phyloP scores from a whole-genome alignment of 1,140 invertebrate genomes.

The Gerris buenoi region DNA sequence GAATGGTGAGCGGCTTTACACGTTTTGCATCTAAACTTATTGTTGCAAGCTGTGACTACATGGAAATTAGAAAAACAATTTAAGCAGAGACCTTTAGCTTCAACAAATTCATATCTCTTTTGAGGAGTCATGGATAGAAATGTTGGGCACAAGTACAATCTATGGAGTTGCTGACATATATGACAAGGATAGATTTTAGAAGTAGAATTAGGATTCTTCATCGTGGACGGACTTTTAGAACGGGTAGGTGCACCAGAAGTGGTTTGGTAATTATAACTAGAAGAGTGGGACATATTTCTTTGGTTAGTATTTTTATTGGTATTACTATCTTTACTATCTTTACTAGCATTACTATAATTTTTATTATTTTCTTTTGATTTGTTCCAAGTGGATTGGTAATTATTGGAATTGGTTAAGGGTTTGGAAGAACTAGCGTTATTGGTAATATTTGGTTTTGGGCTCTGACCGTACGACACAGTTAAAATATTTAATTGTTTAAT shows the following conservation, averaged over 20 bases:
- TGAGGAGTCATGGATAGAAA: not conserved
- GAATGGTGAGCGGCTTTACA: not conserved
- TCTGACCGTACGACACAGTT: not conserved
- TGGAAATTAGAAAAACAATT: not conserved
- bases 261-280: not conserved
- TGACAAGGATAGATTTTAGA: not conserved
- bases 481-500: not conserved
- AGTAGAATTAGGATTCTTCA: no score
- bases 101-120: not conserved
- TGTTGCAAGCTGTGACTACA: not conserved
- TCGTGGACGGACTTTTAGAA: not conserved
- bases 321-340: no score
- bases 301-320: not conserved
- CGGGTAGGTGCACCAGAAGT: not conserved
- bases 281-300: not conserved
- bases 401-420: not conserved
- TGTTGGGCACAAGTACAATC: not conserved
- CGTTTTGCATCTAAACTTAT: not conserved
- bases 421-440: not conserved
- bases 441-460: not conserved
- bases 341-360: not conserved
- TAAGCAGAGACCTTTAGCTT: not conserved
- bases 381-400: not conserved
- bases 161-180: not conserved
- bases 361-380: not conserved